These are phyloP conservation scores for Amiota communis DNA, from an alignment of 2,888 invertebrate species.

Conservation along the genomic window DNA sequence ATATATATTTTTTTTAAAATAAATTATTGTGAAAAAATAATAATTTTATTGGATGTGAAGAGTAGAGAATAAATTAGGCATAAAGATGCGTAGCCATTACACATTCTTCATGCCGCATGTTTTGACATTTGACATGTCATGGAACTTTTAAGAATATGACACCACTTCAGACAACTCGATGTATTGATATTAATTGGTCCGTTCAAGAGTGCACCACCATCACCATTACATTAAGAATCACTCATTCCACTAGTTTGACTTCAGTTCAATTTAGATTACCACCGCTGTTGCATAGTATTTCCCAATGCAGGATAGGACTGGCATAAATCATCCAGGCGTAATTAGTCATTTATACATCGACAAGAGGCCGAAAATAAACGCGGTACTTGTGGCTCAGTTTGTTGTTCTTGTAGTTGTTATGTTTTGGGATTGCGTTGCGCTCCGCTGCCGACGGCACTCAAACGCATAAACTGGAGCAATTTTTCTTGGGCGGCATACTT, in stretches of 20 bases:
- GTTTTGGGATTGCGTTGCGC: constrained; percentile 1
- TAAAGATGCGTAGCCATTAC: no score
- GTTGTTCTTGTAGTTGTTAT: not conserved
- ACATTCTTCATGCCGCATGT: not conserved
- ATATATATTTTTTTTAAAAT: no score
- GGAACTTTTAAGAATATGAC: constrained; percentile 13
- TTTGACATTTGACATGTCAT: constrained; percentile 13
- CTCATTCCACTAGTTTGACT: not conserved
- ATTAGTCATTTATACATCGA: constrained; percentile 56
- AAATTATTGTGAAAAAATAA: no score
- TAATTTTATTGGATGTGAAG: no score
- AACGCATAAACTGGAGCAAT: constrained; percentile 62
- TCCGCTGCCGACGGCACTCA: constrained; percentile 36
- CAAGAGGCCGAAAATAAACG: constrained; percentile 22
- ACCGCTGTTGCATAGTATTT: not conserved
- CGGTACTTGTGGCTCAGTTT: not conserved
- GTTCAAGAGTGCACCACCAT: constrained; percentile 46
- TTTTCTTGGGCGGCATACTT: constrained; percentile 47
- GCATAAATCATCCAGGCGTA: constrained; percentile 65
- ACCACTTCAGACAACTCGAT: constrained; percentile 15
- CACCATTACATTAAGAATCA: not conserved
- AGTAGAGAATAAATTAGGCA: no score
- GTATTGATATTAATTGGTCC: constrained; percentile 54
- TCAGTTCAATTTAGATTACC: constrained; percentile 41
- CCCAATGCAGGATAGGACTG: not conserved